Conservation (phyloP, 2,797 vertebrate species). For the Oophaga sylvatica region DNA sequence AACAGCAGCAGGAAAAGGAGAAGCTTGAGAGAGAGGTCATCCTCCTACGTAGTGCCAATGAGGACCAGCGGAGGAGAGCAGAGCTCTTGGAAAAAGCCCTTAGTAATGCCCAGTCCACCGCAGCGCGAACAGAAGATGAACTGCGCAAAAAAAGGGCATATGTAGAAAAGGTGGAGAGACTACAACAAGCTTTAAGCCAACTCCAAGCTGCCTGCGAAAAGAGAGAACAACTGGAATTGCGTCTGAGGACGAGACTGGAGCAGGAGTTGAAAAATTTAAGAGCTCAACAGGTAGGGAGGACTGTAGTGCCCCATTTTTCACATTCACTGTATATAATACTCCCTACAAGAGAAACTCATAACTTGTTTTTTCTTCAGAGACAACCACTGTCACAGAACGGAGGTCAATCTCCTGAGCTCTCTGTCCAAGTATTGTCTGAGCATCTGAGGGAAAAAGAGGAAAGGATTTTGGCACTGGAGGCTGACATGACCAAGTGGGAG, state of each 20-base stretch:
- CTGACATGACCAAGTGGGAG: constrained; percentile 97
- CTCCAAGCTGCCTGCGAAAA: constrained; percentile 96
- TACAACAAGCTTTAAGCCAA: constrained; percentile 91
- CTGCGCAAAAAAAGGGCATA: constrained; percentile 91
- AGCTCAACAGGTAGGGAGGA: constrained; percentile 84
- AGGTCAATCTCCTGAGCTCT: constrained; percentile 70
- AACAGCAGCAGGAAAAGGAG: constrained; percentile 89
- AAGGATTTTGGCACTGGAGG: constrained; percentile 89
- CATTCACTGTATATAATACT: background rate
- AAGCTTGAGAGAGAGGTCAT: constrained; percentile 84
- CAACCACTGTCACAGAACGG: constrained; percentile 51
- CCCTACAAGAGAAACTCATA: background rate
- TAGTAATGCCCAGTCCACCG: constrained; percentile 81
- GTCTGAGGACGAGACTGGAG: constrained; percentile 90
- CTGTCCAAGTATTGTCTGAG: constrained; percentile 78
- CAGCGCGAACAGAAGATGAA: constrained; percentile 87
- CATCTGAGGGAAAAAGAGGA: constrained; percentile 92
- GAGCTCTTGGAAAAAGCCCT: constrained; percentile 90
- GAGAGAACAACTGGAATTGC: constrained; percentile 88
- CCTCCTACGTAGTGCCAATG: constrained; percentile 80
- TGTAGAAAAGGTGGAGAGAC: constrained; percentile 91
- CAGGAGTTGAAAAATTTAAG: constrained; percentile 93
- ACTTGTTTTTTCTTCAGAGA: constrained; percentile 68
- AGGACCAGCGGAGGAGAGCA: constrained; percentile 86
- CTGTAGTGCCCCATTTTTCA: background rate